These are phyloP conservation scores for Prunella himalayana DNA, from an alignment of 2,113 vertebrate species.

Conservation along the genomic window DNA sequence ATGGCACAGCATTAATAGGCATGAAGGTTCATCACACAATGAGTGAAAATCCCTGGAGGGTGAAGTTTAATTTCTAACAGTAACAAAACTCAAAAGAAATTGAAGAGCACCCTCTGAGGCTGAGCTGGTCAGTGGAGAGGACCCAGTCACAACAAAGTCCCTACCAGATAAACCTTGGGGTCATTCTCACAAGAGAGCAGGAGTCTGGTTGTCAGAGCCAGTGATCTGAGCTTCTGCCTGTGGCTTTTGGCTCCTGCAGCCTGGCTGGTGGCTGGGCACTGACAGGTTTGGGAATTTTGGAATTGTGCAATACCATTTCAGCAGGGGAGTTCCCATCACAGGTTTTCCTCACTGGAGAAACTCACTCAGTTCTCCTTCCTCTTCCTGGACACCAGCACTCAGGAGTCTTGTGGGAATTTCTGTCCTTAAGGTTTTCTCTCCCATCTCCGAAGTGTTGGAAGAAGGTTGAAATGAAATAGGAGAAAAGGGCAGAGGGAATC, in stretches of 20 bases:
- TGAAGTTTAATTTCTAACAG: not conserved
- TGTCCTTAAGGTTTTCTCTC: not conserved
- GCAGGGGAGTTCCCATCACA: not conserved
- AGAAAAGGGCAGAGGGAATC: not conserved
- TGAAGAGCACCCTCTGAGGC: not conserved
- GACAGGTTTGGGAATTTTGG: not conserved
- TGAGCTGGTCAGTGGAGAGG: not conserved
- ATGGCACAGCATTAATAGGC: not conserved
- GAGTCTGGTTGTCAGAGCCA: not conserved
- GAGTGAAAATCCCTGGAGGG: not conserved
- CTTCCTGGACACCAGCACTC: not conserved
- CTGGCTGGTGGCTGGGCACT: no score
- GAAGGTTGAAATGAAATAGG: not conserved
- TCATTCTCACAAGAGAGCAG: not conserved
- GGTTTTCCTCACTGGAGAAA: not conserved
- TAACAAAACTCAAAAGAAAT: not conserved
- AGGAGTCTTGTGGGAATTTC: not conserved
- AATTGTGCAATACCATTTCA: fast-evolving
- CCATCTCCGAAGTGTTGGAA: not conserved
- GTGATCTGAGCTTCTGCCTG: not conserved
- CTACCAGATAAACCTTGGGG: not conserved
- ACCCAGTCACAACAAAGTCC: not conserved
- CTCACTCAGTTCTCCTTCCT: not conserved
- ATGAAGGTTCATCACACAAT: not conserved
- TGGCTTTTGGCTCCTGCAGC: not conserved